These are phyloP conservation scores for Clarias laeviceps DNA, from an alignment of 2,797 vertebrate species.

Conservation along the genomic window DNA sequence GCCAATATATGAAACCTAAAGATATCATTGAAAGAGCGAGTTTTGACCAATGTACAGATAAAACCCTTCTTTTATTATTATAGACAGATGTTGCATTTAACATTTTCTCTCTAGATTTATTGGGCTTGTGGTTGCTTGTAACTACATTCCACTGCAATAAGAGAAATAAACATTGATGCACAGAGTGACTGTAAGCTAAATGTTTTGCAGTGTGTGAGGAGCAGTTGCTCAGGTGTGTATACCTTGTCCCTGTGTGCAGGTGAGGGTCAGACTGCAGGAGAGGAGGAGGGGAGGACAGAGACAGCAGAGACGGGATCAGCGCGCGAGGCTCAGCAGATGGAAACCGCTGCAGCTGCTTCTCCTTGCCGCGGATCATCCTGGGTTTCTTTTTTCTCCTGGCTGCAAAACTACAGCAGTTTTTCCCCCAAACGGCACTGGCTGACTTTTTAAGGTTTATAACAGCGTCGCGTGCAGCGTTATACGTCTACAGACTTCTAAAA, in stretches of 20 bases:
- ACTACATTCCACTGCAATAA: not conserved
- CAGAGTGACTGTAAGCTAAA: not conserved
- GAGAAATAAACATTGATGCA: not conserved
- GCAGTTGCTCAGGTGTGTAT: not conserved
- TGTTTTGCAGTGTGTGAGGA: not conserved
- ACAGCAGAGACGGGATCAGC: slow-evolving; percentile 52
- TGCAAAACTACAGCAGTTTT: not conserved
- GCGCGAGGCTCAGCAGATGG: not conserved
- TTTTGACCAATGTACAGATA: no score
- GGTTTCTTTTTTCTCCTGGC: not conserved
- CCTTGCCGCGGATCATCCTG: slow-evolving; percentile 61
- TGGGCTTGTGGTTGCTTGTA: not conserved
- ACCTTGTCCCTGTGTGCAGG: slow-evolving; percentile 13
- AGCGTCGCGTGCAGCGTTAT: not conserved
- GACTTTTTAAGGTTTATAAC: not conserved
- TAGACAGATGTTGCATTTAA: not conserved
- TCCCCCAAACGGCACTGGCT: fast-evolving
- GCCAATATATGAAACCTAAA: no score
- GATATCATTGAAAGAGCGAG: no score
- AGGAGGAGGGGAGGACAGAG: slow-evolving; percentile 35
- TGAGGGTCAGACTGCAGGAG: no score
- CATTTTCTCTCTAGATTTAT: not conserved
- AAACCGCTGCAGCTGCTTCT: slow-evolving; percentile 62
- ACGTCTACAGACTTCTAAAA: not conserved
- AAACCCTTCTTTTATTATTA: no score